Base-by-base conservation (phyloP, 2,113 vertebrate species). In the Empidonax traillii region DNA sequence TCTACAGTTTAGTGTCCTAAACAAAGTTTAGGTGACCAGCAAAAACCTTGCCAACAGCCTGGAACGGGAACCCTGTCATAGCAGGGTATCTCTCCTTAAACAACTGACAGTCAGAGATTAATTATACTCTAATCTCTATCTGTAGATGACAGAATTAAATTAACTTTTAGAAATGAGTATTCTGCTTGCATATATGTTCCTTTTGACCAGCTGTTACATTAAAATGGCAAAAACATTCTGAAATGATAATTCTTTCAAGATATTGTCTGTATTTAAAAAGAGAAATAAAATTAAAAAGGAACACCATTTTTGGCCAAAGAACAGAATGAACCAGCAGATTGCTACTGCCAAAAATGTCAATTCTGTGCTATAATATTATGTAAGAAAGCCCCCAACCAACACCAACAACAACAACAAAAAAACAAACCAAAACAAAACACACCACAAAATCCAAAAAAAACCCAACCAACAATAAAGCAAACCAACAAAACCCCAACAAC, bases 191-290 rank as follows among this genome's bases (percentile, higher is more conserved):
- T 83, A 52, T 14, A 47, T 14, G 58, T 80, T 89, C 62, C 52
- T 85, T 89, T 83, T 83, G 46, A 94, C 21, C 43, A 91, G 72
- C 55, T 63, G 75, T 53, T 87, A 77, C 12, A 73, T 39, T 69
- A 46, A 92, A 91, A 68, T 23, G 18, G 28, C 28, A 79, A 91
- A 88, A 67, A 27, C 10, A 62, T 74, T 85, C 27, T 73, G 31
- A 82, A 75, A 53, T 1, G 1, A 6, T 37, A 58, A 69, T 71
- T 87, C 3, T 79, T 68, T 78, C 17, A 62, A 63, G 12, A 77
- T 65, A 91, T 6, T 56, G 8, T 28, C 44, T 65, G n/a, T 28
- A 53, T 61, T 83, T 44, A 37, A 66, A 61, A 59, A 56, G 13
- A 86, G 80, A 58, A 33, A 51, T 8, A 4, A 17, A 44, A 31